phyloP scores from a whole-genome alignment of 2,113 vertebrate genomes.

The Takifugu flavidus region DNA sequence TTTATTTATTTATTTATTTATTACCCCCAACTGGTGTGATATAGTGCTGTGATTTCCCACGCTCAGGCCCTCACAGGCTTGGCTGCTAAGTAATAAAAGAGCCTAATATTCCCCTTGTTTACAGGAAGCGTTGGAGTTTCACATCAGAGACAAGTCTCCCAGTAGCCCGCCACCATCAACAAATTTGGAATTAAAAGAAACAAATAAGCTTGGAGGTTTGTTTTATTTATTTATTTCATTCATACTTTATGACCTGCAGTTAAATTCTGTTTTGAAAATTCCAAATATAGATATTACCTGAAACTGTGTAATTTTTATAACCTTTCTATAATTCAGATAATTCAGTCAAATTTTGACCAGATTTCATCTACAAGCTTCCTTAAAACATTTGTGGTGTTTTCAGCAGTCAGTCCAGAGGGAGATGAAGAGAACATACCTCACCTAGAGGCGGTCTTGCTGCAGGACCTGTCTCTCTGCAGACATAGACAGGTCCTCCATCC shows the following conservation, averaged over 20 bases:
- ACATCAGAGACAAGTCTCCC: slow-evolving; percentile 70
- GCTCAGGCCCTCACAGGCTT: too few species aligned
- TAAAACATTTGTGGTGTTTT: neutral
- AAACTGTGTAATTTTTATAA: too few species aligned
- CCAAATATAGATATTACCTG: too few species aligned
- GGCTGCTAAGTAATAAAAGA: neutral
- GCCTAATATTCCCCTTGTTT: slow-evolving; percentile 5
- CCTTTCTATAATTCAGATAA: too few species aligned
- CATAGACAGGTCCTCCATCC: slow-evolving; percentile 91
- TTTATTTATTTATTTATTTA: neutral
- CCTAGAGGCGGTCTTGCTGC: slow-evolving; percentile 73
- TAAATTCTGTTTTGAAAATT: too few species aligned
- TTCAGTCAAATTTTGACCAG: too few species aligned
- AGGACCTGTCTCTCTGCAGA: slow-evolving; percentile 79
- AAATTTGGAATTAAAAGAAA: slow-evolving; percentile 38
- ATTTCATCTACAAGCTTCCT: neutral
- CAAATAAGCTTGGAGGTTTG: slow-evolving; percentile 12
- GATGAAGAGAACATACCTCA: slow-evolving; percentile 39
- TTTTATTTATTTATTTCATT: neutral
- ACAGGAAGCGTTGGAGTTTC: slow-evolving; percentile 88
- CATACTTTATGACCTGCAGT: too few species aligned
- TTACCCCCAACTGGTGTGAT: neutral
- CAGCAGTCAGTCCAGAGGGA: slow-evolving; percentile 30
- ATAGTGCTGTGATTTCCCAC: neutral
- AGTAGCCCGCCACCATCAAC: slow-evolving; percentile 35